Percentiles rank a stretch among this genome's conserved stretches.
These are phyloP conservation scores for Ethmia dodecea DNA, from an alignment of 2,888 invertebrate species.

Conservation along the genomic window DNA sequence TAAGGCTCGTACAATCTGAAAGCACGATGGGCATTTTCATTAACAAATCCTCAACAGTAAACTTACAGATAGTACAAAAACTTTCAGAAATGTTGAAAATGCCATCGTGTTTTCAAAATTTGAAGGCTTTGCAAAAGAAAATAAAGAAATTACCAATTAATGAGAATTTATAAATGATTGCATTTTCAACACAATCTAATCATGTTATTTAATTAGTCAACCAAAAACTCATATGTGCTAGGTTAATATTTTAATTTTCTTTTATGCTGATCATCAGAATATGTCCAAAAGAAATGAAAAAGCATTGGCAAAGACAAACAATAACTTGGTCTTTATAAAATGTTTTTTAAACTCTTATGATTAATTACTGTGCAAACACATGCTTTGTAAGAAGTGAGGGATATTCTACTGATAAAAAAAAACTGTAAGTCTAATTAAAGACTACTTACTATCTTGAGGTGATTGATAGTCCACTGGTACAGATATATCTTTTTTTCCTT, in stretches of 20 bases:
- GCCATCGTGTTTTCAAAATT: slow-evolving; percentile 74
- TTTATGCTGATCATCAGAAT: no score
- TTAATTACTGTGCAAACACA: not conserved
- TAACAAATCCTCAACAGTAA: slow-evolving; percentile 29
- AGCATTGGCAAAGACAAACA: slow-evolving; percentile 36
- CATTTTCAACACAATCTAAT: slow-evolving; percentile 75
- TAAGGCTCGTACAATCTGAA: slow-evolving; percentile 73
- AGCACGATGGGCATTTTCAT: slow-evolving; percentile 77
- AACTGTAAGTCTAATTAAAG: no score
- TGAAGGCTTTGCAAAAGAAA: slow-evolving; percentile 61
- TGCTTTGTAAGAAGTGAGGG: no score
- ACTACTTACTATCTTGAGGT: slow-evolving; percentile 73
- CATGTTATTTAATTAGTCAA: no score
- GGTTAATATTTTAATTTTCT: no score
- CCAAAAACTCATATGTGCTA: no score
- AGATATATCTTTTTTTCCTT: slow-evolving; percentile 49
- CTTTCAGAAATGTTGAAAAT: slow-evolving; percentile 65
- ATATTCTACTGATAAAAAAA: no score
- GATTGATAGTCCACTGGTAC: slow-evolving; percentile 55
- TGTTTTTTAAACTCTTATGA: slow-evolving; percentile 3
- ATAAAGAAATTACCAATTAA: slow-evolving; percentile 32
- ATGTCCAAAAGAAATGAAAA: slow-evolving; percentile 23
- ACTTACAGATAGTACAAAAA: slow-evolving; percentile 1
- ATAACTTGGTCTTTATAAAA: slow-evolving; percentile 11
- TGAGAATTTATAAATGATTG: slow-evolving; percentile 68